Conservation (phyloP, 92 coral and sea anemone genomes). For the Virgularia gustaviana region DNA sequence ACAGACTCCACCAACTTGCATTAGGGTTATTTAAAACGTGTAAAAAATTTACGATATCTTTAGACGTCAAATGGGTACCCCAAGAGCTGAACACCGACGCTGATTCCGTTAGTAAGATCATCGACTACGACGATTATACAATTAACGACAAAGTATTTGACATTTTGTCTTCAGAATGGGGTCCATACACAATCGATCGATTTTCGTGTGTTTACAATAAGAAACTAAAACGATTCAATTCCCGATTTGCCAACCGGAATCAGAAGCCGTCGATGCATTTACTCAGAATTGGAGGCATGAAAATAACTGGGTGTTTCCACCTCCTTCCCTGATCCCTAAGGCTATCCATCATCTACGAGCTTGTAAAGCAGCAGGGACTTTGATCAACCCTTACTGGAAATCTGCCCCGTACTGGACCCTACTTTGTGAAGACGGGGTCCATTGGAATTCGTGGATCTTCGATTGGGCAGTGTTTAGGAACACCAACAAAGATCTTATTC, state of each 20-base stretch:
- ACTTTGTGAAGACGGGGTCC: constrained; percentile 26
- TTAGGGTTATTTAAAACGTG: background rate
- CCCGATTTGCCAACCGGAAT: constrained; percentile 48
- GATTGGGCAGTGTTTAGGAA: background rate
- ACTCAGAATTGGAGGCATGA: constrained; percentile 46
- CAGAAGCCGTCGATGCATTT: constrained; percentile 49
- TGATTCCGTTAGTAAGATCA: constrained; percentile 28
- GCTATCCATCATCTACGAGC: constrained; percentile 21
- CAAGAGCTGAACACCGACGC: constrained; percentile 40
- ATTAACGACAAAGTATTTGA: constrained; percentile 38
- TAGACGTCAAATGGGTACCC: constrained; percentile 44
- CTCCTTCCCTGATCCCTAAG: constrained; percentile 5
- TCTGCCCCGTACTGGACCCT: constrained; percentile 29
- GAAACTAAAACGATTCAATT: constrained; percentile 26
- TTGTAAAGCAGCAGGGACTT: constrained; percentile 31
- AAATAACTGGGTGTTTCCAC: constrained; percentile 45
- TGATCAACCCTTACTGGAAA: constrained; percentile 26
- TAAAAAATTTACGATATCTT: background rate
- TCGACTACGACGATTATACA: constrained; percentile 42
- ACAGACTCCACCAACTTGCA: background rate
- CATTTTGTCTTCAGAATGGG: constrained; percentile 34
- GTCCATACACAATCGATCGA: constrained; percentile 41
- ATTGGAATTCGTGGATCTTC: constrained; percentile 28
- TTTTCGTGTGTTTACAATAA: constrained; percentile 36
- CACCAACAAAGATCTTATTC: background rate